Percentiles rank a stretch among this genome's conserved stretches.
These are phyloP conservation scores for Poeciliopsis presidionis DNA, from an alignment of 2,797 vertebrate genomes.

Conservation along the genomic window DNA sequence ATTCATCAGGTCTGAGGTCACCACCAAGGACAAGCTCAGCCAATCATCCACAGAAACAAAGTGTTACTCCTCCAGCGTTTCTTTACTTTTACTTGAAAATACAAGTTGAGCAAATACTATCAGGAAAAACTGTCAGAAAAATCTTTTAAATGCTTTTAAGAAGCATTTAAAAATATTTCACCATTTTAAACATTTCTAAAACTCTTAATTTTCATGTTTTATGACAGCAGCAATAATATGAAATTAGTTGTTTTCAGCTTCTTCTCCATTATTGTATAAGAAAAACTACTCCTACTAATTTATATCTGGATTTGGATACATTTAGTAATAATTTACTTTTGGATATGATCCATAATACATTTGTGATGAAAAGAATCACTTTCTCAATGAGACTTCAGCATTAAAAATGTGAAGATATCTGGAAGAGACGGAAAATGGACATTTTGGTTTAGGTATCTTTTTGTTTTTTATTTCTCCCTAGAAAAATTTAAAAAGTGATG, in stretches of 20 bases:
- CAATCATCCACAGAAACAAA: not conserved
- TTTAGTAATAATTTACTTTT: too few relatives aligned
- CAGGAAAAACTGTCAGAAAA: not conserved
- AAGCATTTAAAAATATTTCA: not conserved
- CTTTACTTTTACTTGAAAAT: not conserved
- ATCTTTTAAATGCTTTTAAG: not conserved
- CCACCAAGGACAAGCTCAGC: constrained; percentile 23
- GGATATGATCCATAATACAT: too few relatives aligned
- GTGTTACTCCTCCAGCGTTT: not conserved
- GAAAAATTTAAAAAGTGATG: too few relatives aligned
- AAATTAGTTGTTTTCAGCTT: not conserved
- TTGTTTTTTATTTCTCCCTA: too few relatives aligned
- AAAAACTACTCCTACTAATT: not conserved
- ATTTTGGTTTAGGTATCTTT: too few relatives aligned
- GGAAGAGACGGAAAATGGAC: too few relatives aligned
- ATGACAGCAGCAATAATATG: not conserved
- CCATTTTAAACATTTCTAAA: not conserved
- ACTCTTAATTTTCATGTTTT: not conserved
- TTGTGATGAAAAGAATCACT: too few relatives aligned
- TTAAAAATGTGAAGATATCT: too few relatives aligned
- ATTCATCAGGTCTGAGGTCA: constrained; percentile 65
- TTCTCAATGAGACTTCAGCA: too few relatives aligned
- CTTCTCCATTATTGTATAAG: not conserved
- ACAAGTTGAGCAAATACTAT: not conserved
- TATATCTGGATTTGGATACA: too few relatives aligned